phyloP scores from a whole-genome alignment of 35 echinoderm and acorn worm genomes.

The Amphiura filiformis region DNA sequence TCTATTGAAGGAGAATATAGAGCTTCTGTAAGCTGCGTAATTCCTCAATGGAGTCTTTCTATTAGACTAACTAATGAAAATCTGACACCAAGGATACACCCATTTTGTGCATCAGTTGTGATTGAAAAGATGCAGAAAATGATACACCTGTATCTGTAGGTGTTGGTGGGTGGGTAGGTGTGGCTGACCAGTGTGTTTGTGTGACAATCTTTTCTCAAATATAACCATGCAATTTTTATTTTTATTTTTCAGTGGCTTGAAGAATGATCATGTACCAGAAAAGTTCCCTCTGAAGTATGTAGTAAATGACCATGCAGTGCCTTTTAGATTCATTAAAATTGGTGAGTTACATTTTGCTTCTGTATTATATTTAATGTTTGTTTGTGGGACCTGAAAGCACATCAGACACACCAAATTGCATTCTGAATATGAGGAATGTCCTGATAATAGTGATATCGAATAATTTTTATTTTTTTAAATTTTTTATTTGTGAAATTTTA shows the following conservation, averaged over 20 bases:
- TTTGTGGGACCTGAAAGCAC: background rate
- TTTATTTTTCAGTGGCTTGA: slow-evolving; percentile 74
- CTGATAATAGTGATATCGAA: no score
- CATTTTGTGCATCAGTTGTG: background rate
- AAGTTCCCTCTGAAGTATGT: slow-evolving; percentile 79
- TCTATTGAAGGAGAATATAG: background rate
- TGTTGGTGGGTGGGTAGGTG: background rate
- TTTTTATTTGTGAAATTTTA: no score
- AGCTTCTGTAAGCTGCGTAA: background rate
- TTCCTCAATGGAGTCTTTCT: background rate
- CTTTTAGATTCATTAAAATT: slow-evolving; percentile 96
- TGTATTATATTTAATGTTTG: background rate
- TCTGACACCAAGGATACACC: background rate
- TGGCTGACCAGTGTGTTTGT: background rate
- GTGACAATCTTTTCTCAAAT: background rate
- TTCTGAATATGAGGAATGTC: no score
- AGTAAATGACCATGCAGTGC: slow-evolving; percentile 77
- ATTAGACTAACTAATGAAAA: background rate
- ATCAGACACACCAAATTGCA: no score
- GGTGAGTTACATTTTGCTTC: slow-evolving; percentile 39
- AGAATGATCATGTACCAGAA: slow-evolving; percentile 75
- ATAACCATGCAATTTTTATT: background rate
- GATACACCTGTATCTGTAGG: background rate
- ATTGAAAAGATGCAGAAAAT: background rate
- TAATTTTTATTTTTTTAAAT: no score